Evolutionary conservation across 2,888 invertebrate species (phyloP), one percentile per base, ranked within the genome.

Genomic region (Oxycera nigricornis): DNA sequence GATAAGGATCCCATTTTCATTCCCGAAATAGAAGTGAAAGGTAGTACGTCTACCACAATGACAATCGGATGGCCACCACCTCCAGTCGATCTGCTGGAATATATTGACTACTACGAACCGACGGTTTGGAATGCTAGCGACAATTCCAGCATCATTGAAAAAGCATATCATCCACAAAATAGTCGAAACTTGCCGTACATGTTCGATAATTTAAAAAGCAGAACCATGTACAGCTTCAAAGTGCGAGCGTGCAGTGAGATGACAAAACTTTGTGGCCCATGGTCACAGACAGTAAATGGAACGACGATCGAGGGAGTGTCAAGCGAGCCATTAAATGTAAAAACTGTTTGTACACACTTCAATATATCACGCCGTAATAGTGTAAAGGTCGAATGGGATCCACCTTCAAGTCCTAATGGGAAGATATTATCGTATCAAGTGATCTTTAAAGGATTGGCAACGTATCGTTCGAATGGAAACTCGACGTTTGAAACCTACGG

Each of bases 251-350:
- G 96, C 81, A 94, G 92, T 74, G 91, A 94, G 78, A 91, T 90
- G 80, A 92, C 92, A 0, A 88, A 88, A 78, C 86, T 88, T 50
- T 96, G 95, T 82, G 94, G 94, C 0, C 88, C 90, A 11, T 93
- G 92, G 91, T 95, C 95, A 0, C 87, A 89, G 35, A 87, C 89
- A 79, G 92, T 93, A 77, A 91, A 92, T 81, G 95, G 93, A 0
- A 92, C 92, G 0, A 95, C 95, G 0, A 88, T 94, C 86, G 95
- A 95, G 82, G 95, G 95, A 1, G 90, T 89, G 14, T 90, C 94
- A 0, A 91, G 92, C 55, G 89, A 91, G 74, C 94, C 94, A 0
- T 88, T 88, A 76, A 89, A 92, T 81, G 88, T 94, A 0, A 84
- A 86, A 4, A 88, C 92, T 0, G 85, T 87, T n/a, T 95, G 95